Conservation (phyloP, 2,888 invertebrate genomes). For the Tortricodes alternella region DNA sequence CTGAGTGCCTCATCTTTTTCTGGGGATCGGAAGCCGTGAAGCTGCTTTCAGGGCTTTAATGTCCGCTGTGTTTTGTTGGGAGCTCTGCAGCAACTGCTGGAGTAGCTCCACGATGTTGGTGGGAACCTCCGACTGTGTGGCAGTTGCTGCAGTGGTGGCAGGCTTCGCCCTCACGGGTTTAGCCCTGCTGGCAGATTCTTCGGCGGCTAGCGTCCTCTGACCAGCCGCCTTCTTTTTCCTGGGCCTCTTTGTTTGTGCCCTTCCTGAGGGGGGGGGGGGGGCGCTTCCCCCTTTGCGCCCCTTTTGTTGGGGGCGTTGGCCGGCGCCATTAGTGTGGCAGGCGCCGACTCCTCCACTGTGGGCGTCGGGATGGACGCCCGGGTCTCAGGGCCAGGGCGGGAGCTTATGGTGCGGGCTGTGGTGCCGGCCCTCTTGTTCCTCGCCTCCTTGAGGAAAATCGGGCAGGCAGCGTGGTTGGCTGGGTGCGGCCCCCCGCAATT, state of each 20-base stretch:
- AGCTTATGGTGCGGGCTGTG: background rate
- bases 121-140: background rate
- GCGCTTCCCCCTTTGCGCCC: background rate
- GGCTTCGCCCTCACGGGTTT: background rate
- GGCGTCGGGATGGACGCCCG: background rate
- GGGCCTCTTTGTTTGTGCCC: background rate
- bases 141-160: background rate
- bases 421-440: background rate
- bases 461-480: background rate
- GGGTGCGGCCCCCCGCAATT: background rate
- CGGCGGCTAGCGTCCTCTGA: too few species aligned
- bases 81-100: too few species aligned
- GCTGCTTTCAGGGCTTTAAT: background rate
- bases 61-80: too few species aligned
- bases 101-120: background rate
- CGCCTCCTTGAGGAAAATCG: background rate
- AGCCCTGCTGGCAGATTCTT: too few species aligned
- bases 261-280: background rate
- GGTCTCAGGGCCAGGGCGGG: background rate
- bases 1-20: background rate
- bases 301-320: background rate
- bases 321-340: background rate
- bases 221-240: background rate
- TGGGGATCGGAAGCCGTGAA: background rate
- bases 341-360: background rate